Percentiles rank a stretch among this genome's conserved stretches.
These are phyloP conservation scores for Harmothoe impar DNA, from an alignment of 2,888 invertebrate species.

Conservation along the genomic window DNA sequence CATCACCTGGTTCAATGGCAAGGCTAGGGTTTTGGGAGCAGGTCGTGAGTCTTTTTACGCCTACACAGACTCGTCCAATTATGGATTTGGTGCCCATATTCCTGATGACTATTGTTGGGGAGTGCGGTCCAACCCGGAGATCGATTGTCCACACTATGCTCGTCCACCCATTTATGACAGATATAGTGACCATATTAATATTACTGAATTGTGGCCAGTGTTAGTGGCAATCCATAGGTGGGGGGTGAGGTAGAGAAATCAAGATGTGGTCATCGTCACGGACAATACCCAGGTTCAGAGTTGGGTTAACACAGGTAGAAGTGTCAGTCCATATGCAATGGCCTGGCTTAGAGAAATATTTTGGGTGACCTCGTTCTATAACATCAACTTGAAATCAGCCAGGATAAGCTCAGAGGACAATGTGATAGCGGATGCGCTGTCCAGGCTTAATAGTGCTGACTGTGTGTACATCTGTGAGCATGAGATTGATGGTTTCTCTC, in stretches of 20 bases:
- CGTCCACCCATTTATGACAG: background rate
- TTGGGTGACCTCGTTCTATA: background rate
- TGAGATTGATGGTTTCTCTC: too few relatives aligned
- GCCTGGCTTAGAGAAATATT: background rate
- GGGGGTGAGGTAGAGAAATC: background rate
- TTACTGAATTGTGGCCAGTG: background rate
- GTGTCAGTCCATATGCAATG: background rate
- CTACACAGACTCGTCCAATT: background rate
- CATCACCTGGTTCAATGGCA: background rate
- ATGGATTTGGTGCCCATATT: background rate
- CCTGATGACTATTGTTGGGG: background rate
- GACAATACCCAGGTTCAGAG: background rate
- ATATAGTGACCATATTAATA: background rate
- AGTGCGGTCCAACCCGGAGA: background rate
- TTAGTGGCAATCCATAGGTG: background rate
- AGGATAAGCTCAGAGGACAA: too few relatives aligned
- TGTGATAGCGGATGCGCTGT: too few relatives aligned
- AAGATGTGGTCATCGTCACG: background rate
- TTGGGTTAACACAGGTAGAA: background rate
- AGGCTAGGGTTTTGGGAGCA: background rate
- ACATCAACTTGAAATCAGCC: background rate
- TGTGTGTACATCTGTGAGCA: too few relatives aligned
- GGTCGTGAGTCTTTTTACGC: too few relatives aligned
- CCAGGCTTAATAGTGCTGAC: too few relatives aligned
- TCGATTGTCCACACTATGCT: background rate